Evolutionary conservation across 2,888 invertebrate species (phyloP).

Genomic region (Mayetiola destructor): DNA sequence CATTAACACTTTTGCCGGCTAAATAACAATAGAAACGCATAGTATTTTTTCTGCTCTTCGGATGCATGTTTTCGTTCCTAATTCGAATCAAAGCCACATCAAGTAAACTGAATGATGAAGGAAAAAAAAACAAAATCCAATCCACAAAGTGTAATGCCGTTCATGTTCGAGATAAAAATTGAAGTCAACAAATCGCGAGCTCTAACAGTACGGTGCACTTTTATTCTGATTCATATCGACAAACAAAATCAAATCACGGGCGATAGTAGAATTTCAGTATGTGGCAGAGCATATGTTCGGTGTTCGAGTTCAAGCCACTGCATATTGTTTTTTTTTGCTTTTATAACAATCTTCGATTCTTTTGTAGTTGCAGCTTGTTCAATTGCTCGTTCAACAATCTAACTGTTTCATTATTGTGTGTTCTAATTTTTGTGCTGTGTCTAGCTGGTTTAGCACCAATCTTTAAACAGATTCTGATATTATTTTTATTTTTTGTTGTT

Average conservation of each 20-base stretch:
- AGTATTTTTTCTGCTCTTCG: background rate
- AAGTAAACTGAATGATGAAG: too few relatives aligned
- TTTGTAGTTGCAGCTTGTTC: background rate
- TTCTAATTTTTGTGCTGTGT: slow-evolving; percentile 5
- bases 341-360: background rate
- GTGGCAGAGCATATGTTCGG: background rate
- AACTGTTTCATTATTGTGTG: slow-evolving; percentile 11
- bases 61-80: background rate
- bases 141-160: too few relatives aligned
- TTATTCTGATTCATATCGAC: slow-evolving; percentile 12
- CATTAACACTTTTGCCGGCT: background rate
- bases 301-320: background rate
- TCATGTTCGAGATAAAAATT: background rate
- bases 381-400: background rate
- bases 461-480: background rate
- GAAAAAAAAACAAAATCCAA: too few relatives aligned
- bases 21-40: background rate
- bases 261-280: too few relatives aligned
- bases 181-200: background rate
- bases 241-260: slow-evolving; percentile 2
- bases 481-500: background rate
- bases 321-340: background rate
- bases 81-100: too few relatives aligned
- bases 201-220: slow-evolving; percentile 6
- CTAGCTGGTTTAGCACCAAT: background rate